Evolutionary conservation across 2,113 vertebrate species (phyloP), one percentile per base, ranked within the genome.

Genomic region (Paralichthys olivaceus): DNA sequence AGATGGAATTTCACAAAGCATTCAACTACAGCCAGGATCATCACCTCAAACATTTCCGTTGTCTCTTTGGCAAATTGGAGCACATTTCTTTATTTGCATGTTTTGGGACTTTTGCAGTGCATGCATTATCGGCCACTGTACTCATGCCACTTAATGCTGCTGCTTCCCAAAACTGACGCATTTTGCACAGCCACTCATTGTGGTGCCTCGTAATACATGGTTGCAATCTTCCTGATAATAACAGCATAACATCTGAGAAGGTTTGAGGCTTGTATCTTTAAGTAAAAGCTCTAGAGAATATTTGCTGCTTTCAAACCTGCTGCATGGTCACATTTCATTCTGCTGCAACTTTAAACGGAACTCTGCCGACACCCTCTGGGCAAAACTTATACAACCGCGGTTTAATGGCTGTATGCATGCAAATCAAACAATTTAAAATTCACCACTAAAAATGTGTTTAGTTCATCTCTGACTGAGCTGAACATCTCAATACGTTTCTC

Each of bases 311-410:
- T 53, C 20, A 64, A n/a, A 8, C 15, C 13, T 59, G 12, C 15
- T 65, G 23, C 15, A 51, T 25, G 20, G 11, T 1, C 4, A 7
- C 26, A 23, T 15, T 23, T 2, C 1, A 62, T n/a, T 4, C 5
- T 73, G 65, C 55, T 29, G 34, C 25, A 72, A 3, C 14, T 70
- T 58, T 7, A 37, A 43, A 58, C 26, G 51, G 47, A 66, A n/a
- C 54, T 80, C 77, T 93, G 57, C 77, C 92, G 90, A 85, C 91
- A 84, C 61, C 93, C 81, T 69, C 87, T 86, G 93, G 92, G 80
- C 65, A 83, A 65, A 82, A 55, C 7, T 1, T 53, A 34, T 37
- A 20, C 7, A 7, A 25, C 23, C 4, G 0, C 15, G 17, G 8
- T 64, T 34, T 53, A 28, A 68, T 22, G 11, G 14, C 34, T 57